phyloP scores from a whole-genome alignment of 2,113 vertebrate species.

The Clarias macrocephalus region DNA sequence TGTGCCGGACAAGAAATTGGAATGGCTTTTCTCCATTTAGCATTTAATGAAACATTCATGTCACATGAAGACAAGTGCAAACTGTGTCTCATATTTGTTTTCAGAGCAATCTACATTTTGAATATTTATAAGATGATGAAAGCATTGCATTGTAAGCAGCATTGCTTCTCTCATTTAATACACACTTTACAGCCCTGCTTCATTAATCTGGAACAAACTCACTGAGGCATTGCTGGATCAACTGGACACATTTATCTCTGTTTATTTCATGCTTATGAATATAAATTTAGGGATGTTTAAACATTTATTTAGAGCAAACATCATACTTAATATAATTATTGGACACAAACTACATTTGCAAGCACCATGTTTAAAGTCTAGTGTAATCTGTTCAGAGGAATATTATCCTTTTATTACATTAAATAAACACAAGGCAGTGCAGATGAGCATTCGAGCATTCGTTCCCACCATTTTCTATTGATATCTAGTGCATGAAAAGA shows the following conservation, averaged over 20 bases:
- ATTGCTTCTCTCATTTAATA: slow-evolving; percentile 60
- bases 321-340: slow-evolving; percentile 60
- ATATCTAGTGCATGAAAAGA: neutral
- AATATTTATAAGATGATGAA: slow-evolving; percentile 68
- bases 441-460: neutral
- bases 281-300: slow-evolving; percentile 62
- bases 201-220: slow-evolving; percentile 60
- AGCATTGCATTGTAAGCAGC: slow-evolving; percentile 57
- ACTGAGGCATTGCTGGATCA: slow-evolving; percentile 57
- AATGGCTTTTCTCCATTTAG: slow-evolving; percentile 60
- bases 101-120: slow-evolving; percentile 51
- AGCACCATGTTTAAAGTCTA: slow-evolving; percentile 35
- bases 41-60: slow-evolving; percentile 66
- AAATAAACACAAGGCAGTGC: slow-evolving; percentile 37
- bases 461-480: neutral
- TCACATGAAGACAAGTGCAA: slow-evolving; percentile 59
- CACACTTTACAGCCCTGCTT: slow-evolving; percentile 64
- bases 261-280: slow-evolving; percentile 62
- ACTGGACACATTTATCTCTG: slow-evolving; percentile 59
- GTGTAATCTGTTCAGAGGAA: slow-evolving; percentile 21
- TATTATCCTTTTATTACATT: slow-evolving; percentile 34
- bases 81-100: slow-evolving; percentile 63
- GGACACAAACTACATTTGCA: slow-evolving; percentile 44
- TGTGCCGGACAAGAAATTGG: slow-evolving; percentile 50
- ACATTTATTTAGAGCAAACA: slow-evolving; percentile 63